A percentile compares a stretch with the other conserved stretches of the same genome.
These are phyloP conservation scores for Scelioninae gen. 1 DNA, from an alignment of 2,888 invertebrate genomes.

Conservation along the genomic window DNA sequence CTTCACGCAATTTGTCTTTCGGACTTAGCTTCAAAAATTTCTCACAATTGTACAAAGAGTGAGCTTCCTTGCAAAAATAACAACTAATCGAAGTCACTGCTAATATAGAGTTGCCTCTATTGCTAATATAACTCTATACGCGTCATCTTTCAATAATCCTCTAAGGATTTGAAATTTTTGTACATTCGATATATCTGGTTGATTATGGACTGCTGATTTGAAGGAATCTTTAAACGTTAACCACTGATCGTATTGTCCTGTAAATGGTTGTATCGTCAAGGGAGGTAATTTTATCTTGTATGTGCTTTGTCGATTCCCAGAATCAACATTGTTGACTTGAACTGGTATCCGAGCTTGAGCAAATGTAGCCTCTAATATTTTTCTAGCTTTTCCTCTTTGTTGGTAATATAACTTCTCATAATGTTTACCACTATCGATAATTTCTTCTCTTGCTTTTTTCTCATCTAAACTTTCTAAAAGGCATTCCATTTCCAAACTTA, in stretches of 20 bases:
- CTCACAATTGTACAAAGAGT: too few species aligned
- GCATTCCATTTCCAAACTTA: neutral
- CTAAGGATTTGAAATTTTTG: slow-evolving; percentile 34
- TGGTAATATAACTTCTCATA: neutral
- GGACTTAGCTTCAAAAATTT: too few species aligned
- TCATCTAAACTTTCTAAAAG: neutral
- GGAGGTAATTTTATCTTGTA: too few species aligned
- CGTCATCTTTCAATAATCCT: slow-evolving; percentile 30
- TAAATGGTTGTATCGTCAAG: too few species aligned
- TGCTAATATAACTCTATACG: slow-evolving; percentile 9
- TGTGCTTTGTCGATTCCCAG: neutral
- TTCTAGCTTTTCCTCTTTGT: neutral
- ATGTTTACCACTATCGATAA: neutral
- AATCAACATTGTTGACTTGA: neutral
- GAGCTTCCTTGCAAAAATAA: too few species aligned
- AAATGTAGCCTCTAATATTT: neutral
- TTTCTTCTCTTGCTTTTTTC: neutral
- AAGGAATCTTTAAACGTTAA: too few species aligned
- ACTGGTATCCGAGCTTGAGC: neutral
- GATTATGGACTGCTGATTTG: too few species aligned
- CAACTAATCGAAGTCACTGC: too few species aligned
- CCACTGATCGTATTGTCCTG: too few species aligned
- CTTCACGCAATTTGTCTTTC: too few species aligned
- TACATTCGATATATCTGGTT: too few species aligned
- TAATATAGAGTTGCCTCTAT: too few species aligned